Conservation (phyloP, 2,797 vertebrate genomes). For the Nasua narica region DNA sequence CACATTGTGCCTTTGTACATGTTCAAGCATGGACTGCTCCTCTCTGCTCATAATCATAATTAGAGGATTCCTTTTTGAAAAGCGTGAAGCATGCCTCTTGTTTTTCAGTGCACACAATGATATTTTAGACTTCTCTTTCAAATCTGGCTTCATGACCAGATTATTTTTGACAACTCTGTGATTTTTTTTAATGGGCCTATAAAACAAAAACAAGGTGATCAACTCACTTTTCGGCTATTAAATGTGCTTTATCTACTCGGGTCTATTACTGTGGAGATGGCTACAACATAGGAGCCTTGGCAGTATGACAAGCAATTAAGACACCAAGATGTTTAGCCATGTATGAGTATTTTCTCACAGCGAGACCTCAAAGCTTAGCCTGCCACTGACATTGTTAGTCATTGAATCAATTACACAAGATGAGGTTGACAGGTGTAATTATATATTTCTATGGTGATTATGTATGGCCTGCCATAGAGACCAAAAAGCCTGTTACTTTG, state of each 20-base stretch:
- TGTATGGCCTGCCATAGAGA: conserved; percentile 84
- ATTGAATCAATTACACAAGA: conserved; percentile 90
- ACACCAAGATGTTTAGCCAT: conserved; percentile 85
- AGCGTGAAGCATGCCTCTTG: background rate
- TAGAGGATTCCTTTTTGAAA: conserved; percentile 65
- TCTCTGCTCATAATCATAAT: conserved; percentile 67
- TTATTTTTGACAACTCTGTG: conserved; percentile 45
- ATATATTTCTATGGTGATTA: conserved; percentile 89
- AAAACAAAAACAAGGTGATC: conserved; percentile 70
- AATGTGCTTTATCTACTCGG: conserved; percentile 76
- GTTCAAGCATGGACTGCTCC: conserved; percentile 65
- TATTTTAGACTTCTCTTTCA: conserved; percentile 42
- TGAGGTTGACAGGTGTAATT: conserved; percentile 92
- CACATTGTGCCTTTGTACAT: conserved; percentile 42
- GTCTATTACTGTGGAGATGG: conserved; percentile 83
- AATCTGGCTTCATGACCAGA: conserved; percentile 1
- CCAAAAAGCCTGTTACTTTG: conserved; percentile 83
- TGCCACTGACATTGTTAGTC: conserved; percentile 84
- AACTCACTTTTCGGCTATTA: conserved; percentile 76
- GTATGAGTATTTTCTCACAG: conserved; percentile 87
- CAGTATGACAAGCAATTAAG: conserved; percentile 87
- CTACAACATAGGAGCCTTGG: conserved; percentile 80
- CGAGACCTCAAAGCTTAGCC: conserved; percentile 83
- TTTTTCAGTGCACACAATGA: conserved; percentile 45
- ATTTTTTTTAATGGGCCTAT: conserved; percentile 53